Base-by-base conservation (phyloP, 2,888 invertebrate species). In the Ectemnius lituratus region DNA sequence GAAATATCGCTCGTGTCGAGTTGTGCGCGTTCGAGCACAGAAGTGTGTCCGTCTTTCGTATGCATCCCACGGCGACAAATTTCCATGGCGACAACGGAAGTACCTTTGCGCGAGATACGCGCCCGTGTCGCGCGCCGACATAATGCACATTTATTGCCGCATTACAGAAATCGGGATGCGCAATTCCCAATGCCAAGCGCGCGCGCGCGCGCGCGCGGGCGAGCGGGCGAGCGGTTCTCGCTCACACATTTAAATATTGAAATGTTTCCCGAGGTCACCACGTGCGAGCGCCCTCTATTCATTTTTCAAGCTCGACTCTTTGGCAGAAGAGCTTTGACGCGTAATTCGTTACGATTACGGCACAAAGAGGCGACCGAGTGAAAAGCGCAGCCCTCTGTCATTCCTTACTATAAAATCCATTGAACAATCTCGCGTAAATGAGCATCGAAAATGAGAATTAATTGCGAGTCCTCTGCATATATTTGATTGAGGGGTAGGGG, bases 21-120 rank as follows among this genome's bases (percentile, higher is more conserved):
- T 37, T 37, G 62, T 37, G 37, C 37, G 37, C 37, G 5, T 37
- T 37, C 37, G 37, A 65, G 73, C 45, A 66, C 58, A 61, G 67
- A 67, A 66, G 65, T 52, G 16, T 64, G 62, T 14, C 28, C n/a
- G 18, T 58, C 66, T 52, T 63, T 64, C 59, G 74, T 62, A 68
- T 68, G 70, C 73, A 66, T 70, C 65, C 63, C 73, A 68, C 66
- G 74, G 23, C 23, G 23, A 23, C 62, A 62, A 74, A 74, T 63
- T 74, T 70, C 74, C 65, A 37, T 46, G 62, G 62, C 60, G 70
- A 74, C 66, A 67, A 59, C 66, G 62, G 65, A 70, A 74, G 52
- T 70, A 62, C 61, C 11, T 66, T 74, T 74, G 70, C 62, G 61
- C 70, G 63, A 70, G 65, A 13, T 37, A 49, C 65, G 57, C 62